Base-by-base conservation (phyloP, 2,113 vertebrate genomes). In the Asarcornis scutulata region DNA sequence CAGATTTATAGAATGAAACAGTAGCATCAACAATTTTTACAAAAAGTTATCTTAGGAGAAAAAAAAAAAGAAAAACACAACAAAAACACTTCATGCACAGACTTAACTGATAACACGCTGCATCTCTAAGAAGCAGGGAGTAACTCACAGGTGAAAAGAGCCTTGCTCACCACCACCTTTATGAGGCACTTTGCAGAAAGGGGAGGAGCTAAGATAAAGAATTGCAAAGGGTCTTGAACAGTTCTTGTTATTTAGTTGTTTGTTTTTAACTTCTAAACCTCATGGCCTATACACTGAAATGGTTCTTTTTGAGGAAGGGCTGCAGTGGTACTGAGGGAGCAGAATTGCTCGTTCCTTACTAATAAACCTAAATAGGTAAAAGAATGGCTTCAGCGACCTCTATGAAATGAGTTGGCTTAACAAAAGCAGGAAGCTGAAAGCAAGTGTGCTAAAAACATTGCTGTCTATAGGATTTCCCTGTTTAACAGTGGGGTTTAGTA, bases 341-440 rank as follows among this genome's bases (percentile, higher is more conserved):
- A 52, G 21, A 63, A 71, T 1, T 17, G 3, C 27, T 74, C 4
- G 2, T 36, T 34, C 25, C 38, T 42, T 38, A 1, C 22, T 44
- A 60, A n/a, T 38, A 59, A 62, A 42, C 42, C 26, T 68, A 36
- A 88, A 6, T 17, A 40, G 58, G 50, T 12, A 40, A 66, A 60
- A 73, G 31, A 58, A 50, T 38, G 60, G 50, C 62, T 60, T 89
- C 34, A 34, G 42, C 42, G 38, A 23, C 12, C 42, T 75, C 17
- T 12, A 5, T 25, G 46, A 71, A 63, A 34, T 4, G 6, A 36
- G 58, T 67, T 38, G 46, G 36, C 58, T 42, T 62, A 50, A 86
- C 69, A 93, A 93, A 93, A 79, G 66, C 69, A 92, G 93, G 81
- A 87, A 91, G 58, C 50, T 64, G 58, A 71, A 93, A 81, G 64